Base-by-base conservation (phyloP, 2,797 vertebrate genomes). In the Acipenser transmontanus region DNA sequence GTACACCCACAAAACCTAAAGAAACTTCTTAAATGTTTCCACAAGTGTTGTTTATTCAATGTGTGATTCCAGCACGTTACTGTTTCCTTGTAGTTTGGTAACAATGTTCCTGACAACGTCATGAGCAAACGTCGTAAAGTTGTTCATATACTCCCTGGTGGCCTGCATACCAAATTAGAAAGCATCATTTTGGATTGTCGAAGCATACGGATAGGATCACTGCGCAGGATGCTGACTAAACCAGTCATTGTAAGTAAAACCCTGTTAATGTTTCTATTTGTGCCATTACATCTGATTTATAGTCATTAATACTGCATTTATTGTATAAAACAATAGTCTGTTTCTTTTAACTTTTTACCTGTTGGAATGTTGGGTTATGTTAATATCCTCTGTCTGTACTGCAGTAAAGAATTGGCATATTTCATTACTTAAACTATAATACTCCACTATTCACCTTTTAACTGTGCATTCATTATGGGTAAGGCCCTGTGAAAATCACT, bases 161-260 rank as follows among this genome's bases (percentile, higher is more conserved):
- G 8, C 11, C 67, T 47, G 12, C 1, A 68, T 1, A 60, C 0
- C 1, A 81, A 75, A 62, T 79, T 85, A 6, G 84, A 84, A 75
- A 97, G 93, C 71, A 91, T 98, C 76, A 94, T 98, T 61, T 85
- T 99, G 79, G 86, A 91, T 72, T 99, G 96, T 77, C 89, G 97
- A 47, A 99, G 95, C 66, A 89, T 99, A 47, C 80, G 97, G 14
- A 92, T 99, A 51, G 97, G 97, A 72, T 95, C 93, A 0, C 82
- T 95, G 1, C 91, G 93, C 68, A 82, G 91, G 76, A 92, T 93
- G 80, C 92, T 98, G 13, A 84, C 82, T 10, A 94, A 97, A 59
- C 94, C 95, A 48, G 95, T 98, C 47, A 87, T 97, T 66, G 97
- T 99, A 82, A 95, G 95, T 91, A 65, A 50, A 61, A 52, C 52